These are phyloP conservation scores for Gopherus flavomarginatus DNA, from an alignment of 2,113 vertebrate species.

Conservation along the genomic window DNA sequence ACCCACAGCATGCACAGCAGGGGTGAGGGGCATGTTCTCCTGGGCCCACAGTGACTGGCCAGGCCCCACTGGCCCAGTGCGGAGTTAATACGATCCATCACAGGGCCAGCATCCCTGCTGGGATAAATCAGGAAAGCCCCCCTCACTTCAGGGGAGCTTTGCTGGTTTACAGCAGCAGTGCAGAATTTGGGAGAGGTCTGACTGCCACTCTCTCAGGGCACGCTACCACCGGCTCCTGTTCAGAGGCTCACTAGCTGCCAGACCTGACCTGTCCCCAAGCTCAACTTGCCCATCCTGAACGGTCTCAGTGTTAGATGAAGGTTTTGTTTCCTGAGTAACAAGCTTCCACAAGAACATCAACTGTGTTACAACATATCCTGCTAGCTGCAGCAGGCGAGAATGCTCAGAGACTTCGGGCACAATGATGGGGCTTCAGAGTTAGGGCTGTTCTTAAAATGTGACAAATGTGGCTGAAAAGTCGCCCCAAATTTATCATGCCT, in stretches of 20 bases:
- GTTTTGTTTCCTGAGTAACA: background rate
- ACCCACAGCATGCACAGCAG: no score
- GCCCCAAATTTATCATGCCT: background rate
- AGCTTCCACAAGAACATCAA: background rate
- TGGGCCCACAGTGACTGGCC: no score
- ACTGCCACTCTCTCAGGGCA: background rate
- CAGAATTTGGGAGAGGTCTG: background rate
- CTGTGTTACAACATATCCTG: background rate
- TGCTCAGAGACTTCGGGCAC: background rate
- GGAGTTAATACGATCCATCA: no score
- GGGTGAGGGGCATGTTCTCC: no score
- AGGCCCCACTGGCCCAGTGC: no score
- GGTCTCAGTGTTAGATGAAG: background rate
- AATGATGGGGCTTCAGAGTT: background rate
- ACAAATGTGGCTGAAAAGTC: background rate
- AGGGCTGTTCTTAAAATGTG: background rate
- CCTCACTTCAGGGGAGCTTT: no score
- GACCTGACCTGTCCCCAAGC: background rate
- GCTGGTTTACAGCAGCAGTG: no score
- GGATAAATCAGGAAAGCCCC: background rate
- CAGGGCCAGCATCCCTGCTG: no score
- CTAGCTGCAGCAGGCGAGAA: background rate
- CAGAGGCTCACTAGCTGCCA: background rate
- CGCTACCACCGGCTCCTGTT: background rate
- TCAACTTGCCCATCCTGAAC: background rate